A percentile compares a stretch with the other conserved stretches of the same genome.
Conservation (phyloP, 2,888 invertebrate genomes). For the Plusia festucae region DNA sequence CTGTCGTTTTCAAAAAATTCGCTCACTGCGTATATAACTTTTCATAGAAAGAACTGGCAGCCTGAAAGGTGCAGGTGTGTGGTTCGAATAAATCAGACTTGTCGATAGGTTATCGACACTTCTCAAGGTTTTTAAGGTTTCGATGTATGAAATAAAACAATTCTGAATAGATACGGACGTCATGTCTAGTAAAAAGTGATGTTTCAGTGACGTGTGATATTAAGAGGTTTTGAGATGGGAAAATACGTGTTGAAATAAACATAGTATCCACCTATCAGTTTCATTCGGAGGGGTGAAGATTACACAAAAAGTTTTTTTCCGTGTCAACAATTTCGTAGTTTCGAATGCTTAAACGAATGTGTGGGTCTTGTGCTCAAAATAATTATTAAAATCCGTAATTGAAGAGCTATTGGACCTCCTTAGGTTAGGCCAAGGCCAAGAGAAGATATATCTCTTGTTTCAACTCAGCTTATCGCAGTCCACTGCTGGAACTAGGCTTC, state of each 20-base stretch:
- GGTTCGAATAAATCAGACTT: conserved; percentile 75
- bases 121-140: conserved; percentile 33
- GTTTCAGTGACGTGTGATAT: conserved; percentile 33
- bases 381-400: too few species aligned
- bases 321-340: too few species aligned
- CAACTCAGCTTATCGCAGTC: too few species aligned
- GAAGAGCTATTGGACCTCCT: too few species aligned
- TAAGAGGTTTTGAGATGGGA: conserved; percentile 35
- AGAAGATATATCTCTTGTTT: too few species aligned
- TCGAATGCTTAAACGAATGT: too few species aligned
- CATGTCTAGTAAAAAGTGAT: conserved; percentile 34
- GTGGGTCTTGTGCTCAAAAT: too few species aligned
- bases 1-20: conserved; percentile 54
- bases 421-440: too few species aligned
- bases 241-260: conserved; percentile 13
- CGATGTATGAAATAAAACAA: conserved; percentile 45
- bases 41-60: conserved; percentile 67
- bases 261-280: neutral
- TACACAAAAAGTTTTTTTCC: too few species aligned
- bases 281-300: neutral
- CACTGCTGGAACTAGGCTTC: too few species aligned
- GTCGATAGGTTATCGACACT: conserved; percentile 74
- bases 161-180: conserved; percentile 27
- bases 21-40: conserved; percentile 59
- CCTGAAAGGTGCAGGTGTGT: conserved; percentile 75